phyloP scores from a whole-genome alignment of 2,113 vertebrate species.

The Menidia beryllina region DNA sequence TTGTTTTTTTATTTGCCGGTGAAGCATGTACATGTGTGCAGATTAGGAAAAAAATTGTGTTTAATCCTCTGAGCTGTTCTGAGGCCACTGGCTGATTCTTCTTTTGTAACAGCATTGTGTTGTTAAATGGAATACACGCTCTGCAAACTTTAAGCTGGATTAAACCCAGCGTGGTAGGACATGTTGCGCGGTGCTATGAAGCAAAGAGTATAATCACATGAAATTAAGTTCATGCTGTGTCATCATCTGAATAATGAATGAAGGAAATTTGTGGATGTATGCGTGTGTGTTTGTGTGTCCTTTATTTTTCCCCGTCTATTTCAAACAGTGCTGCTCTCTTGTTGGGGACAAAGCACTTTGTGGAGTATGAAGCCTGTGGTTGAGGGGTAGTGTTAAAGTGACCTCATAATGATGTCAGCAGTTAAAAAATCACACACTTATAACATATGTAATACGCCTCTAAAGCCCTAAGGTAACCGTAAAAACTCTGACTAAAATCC shows the following conservation, averaged over 20 bases:
- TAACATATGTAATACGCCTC: too few relatives aligned
- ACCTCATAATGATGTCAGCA: neutral
- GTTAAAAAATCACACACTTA: neutral
- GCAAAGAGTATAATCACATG: neutral
- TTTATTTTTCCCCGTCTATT: neutral
- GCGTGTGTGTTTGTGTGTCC: neutral
- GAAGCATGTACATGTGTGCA: neutral
- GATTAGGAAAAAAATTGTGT: slow-evolving; percentile 1
- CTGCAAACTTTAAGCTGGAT: slow-evolving; percentile 4
- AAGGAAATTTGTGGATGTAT: too few relatives aligned
- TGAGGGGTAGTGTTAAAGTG: neutral
- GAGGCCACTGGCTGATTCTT: neutral
- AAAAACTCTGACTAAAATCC: too few relatives aligned
- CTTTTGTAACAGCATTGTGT: neutral
- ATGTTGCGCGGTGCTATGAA: neutral
- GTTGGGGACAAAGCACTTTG: too few relatives aligned
- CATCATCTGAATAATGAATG: neutral
- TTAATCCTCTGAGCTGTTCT: slow-evolving; percentile 21
- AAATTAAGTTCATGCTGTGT: neutral
- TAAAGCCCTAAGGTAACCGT: too few relatives aligned
- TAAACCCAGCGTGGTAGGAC: neutral
- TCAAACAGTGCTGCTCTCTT: neutral
- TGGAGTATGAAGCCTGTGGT: neutral
- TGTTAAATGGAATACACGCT: neutral
- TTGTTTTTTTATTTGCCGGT: neutral